A percentile compares a stretch with the other conserved stretches of the same genome.
Evolutionary conservation across 2,797 vertebrate species (phyloP).

Genomic region (Mus minutoides): DNA sequence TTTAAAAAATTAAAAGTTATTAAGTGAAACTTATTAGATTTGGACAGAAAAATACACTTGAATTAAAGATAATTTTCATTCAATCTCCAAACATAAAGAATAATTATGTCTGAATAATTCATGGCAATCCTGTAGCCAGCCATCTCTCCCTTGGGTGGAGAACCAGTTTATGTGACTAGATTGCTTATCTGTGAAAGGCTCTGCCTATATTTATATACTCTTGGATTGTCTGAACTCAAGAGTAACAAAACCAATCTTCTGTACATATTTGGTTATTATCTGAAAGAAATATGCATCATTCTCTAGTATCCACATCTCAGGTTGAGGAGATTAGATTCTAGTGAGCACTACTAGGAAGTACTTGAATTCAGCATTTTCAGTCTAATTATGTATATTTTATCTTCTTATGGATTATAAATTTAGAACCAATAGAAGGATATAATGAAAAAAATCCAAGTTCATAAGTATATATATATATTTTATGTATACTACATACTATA

Average conservation of each 20-base stretch:
- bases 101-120: not conserved
- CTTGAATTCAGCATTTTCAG: not conserved
- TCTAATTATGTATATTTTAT: not conserved
- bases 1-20: not conserved
- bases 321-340: not conserved
- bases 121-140: not conserved
- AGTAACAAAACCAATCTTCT: not conserved
- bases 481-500: not conserved
- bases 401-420: not conserved
- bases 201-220: not conserved
- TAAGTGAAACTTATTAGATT: not conserved
- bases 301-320: not conserved
- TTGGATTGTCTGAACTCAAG: not conserved
- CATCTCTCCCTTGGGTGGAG: not conserved
- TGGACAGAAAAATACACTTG: conserved; percentile 21
- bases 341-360: not conserved
- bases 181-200: not conserved
- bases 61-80: not conserved
- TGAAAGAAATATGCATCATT: not conserved
- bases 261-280: not conserved
- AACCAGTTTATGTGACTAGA: not conserved
- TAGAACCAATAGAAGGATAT: not conserved
- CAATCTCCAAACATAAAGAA: not conserved
- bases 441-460: no score
- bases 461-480: no score